Conservation (phyloP, 2,797 vertebrate species). For the Rhinophrynus dorsalis region DNA sequence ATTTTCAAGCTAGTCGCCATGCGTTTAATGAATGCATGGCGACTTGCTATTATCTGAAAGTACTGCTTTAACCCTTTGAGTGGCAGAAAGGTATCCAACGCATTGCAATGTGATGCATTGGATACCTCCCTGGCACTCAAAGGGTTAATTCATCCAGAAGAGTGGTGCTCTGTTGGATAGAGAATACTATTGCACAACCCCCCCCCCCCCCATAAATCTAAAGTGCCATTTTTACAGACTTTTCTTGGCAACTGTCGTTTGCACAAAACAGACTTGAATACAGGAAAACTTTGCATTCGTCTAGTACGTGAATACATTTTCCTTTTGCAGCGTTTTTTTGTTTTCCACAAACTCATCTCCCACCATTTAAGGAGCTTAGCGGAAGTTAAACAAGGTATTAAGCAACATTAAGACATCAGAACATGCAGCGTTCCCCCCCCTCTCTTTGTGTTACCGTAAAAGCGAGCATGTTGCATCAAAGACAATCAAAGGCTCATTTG, state of each 20-base stretch:
- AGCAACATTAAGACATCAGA: slow-evolving; percentile 79
- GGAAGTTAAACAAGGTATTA: slow-evolving; percentile 81
- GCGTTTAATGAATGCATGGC: no score
- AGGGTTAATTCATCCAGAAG: no score
- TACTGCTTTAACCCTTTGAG: no score
- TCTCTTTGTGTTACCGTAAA: slow-evolving; percentile 64
- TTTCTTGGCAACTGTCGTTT: slow-evolving; percentile 23
- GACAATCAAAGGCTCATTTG: slow-evolving; percentile 70
- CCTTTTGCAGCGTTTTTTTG: slow-evolving; percentile 70
- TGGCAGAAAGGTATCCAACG: no score
- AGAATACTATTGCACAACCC: no score
- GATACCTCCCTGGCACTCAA: no score
- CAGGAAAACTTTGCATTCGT: slow-evolving; percentile 70
- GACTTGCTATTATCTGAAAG: no score
- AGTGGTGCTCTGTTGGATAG: no score
- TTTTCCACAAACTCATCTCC: slow-evolving; percentile 77
- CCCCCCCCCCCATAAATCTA: no score
- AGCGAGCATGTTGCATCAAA: slow-evolving; percentile 71
- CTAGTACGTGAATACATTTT: slow-evolving; percentile 59
- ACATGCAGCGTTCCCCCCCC: slow-evolving; percentile 65
- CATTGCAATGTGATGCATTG: no score
- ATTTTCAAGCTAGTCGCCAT: no score
- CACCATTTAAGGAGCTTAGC: slow-evolving; percentile 78
- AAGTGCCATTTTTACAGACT: no score
- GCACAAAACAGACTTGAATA: slow-evolving; percentile 49